Base-by-base conservation (phyloP, 2,113 vertebrate species). In the Oxyura jamaicensis region DNA sequence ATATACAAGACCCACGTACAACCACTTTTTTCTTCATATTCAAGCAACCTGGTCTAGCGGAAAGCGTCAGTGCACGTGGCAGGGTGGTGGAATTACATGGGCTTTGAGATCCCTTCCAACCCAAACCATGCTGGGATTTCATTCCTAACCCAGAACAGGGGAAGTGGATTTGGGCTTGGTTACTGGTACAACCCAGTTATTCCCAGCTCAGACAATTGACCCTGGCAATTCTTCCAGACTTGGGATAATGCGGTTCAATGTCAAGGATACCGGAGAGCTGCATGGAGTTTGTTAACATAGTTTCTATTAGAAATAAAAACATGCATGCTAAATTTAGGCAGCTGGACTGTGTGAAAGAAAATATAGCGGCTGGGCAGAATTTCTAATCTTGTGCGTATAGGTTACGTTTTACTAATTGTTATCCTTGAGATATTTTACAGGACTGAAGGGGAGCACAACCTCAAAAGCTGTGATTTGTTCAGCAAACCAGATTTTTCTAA, bases 221-320 rank as follows among this genome's bases (percentile, higher is more conserved):
- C 46, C 35, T 86, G 42, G 18, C 23, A 35, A 3, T 50, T 67
- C 86, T 95, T 82, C 21, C 53, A 90, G 56, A 8, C 65, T 75
- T 63, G 7, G 7, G 33, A 12, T 15, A 17, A 36, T 58, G 33
- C 84, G 80, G 36, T 68, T 92, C 46, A 7, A 15, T 69, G 36
- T 74, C 29, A n/a, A n/a, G 73, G 71, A 28, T 50, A 8, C 19
- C 59, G 50, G 28, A 76, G 78, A 88, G 80, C 48, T 35, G 6
- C 53, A 4, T 31, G 46, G 55, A 76, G 71, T 88, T 93, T 94
- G 77, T 92, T 93, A 85, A 19, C 77, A 56, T 81, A 73, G 69
- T 88, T 97, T 62, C 60, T 80, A n/a, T 44, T 6, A 79, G 68
- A 90, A 91, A 72, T 84, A 68, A 95, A 94, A 93, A 39, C 77